A percentile compares a stretch with the other conserved stretches of the same genome.
Conservation (phyloP, 2,888 invertebrate genomes). For the Lepidonotus clava region DNA sequence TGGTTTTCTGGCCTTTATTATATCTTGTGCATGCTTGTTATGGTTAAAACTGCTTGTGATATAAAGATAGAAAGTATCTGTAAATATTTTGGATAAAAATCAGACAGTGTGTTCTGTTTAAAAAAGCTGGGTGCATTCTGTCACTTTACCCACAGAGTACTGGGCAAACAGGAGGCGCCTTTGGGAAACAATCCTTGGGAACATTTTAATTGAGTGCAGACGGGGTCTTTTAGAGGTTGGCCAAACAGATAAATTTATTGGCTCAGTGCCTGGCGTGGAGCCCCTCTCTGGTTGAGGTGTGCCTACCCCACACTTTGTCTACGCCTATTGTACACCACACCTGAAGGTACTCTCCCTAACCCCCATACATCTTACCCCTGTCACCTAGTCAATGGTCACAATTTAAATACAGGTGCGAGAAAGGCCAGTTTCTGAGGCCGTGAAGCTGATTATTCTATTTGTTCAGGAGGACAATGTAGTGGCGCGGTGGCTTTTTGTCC, state of each 20-base stretch:
- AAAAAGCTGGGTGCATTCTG: neutral
- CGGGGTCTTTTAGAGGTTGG: slow-evolving; percentile 24
- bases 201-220: slow-evolving; percentile 24
- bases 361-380: slow-evolving; percentile 8
- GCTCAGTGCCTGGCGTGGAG: neutral
- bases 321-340: slow-evolving; percentile 3
- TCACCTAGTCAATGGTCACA: slow-evolving; percentile 14
- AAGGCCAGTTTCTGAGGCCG: slow-evolving; percentile 21
- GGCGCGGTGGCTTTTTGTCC: slow-evolving; percentile 7
- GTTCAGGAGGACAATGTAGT: slow-evolving; percentile 21
- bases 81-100: too few species aligned
- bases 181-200: slow-evolving; percentile 15
- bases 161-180: neutral
- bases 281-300: neutral
- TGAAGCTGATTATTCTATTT: slow-evolving; percentile 50
- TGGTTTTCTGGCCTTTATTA: too few species aligned
- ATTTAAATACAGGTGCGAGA: slow-evolving; percentile 55
- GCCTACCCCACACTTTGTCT: neutral
- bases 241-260: slow-evolving; percentile 31
- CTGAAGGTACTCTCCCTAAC: neutral
- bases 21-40: too few species aligned
- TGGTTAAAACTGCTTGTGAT: too few species aligned
- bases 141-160: neutral
- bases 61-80: too few species aligned
- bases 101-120: too few species aligned